Evolutionary conservation across 1,140 invertebrate species (phyloP), one percentile per base, ranked within the genome.

Genomic region (Laodelphax striatellus): DNA sequence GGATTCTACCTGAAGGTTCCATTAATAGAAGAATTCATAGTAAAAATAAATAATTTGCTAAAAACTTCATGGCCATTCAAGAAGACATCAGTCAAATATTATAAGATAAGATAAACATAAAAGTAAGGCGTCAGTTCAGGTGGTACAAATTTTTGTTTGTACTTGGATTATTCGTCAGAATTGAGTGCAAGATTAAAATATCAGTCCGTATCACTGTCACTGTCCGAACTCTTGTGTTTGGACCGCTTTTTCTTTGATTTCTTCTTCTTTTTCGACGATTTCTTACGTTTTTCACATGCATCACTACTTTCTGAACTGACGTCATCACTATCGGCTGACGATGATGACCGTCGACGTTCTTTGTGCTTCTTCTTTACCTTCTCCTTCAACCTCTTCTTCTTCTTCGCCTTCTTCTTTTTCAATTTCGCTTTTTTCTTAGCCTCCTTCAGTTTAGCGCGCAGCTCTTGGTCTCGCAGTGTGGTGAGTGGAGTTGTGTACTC

Each of bases 401-500:
- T 64, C 13, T 65, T 70, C 67, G 72, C 72, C 56, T 75, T 70
- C 63, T 75, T 75, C 46, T 76, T 77, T 60, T 76, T 77, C 31
- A 74, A 74, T 1, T 73, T 75, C 19, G 74, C 71, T 19, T 77
- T 75, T 63, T 77, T 76, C 54, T 77, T 76, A 21, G 75, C 74
- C 63, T 80, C 79, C 59, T 80, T 80, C 24, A 75, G 68, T 56
- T 78, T 76, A 46, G 73, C 73, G 14, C 77, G 57, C 5, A 92
- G 70, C 71, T 93, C 90, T 57, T 85, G 80, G 62, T 90, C 86
- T 41, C 88, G 73, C 52, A 94, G 71, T 61, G 83, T 83, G 28
- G 88, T 90, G 16, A 94, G 71, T 11, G 91, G 91, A 4, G 91
- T 93, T 1, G 82, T 73, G 71, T 88, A 89, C 59, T 90, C 82